Percentiles rank a stretch among this genome's conserved stretches.
These are phyloP conservation scores for Nibea albiflora DNA, from an alignment of 2,113 vertebrate species.

Conservation along the genomic window DNA sequence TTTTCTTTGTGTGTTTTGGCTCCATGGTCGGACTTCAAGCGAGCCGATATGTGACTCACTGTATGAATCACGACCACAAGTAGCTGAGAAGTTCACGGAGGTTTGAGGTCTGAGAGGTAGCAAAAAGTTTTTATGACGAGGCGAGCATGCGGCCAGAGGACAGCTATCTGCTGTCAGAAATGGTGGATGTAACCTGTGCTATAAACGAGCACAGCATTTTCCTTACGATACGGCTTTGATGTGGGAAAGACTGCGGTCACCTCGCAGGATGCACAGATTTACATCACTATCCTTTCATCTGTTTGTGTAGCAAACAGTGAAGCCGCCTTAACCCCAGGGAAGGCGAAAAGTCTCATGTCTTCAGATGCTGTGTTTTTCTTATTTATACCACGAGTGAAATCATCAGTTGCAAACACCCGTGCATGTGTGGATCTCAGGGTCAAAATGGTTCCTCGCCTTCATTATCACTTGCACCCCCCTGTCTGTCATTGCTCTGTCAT, in stretches of 20 bases:
- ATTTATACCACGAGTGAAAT: background rate
- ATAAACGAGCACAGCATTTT: background rate
- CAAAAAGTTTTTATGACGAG: background rate
- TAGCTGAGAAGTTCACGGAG: background rate
- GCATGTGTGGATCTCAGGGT: background rate
- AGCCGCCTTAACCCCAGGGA: background rate
- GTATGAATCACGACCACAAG: constrained; percentile 5
- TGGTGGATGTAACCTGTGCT: background rate
- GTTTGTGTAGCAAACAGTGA: background rate
- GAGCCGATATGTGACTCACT: background rate
- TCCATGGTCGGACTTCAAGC: background rate
- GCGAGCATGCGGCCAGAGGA: background rate
- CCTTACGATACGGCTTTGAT: background rate
- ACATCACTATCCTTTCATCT: background rate
- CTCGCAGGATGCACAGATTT: background rate
- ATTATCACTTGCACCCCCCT: background rate
- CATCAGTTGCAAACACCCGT: background rate
- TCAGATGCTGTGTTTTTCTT: background rate
- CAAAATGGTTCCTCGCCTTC: background rate
- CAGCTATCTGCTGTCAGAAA: background rate
- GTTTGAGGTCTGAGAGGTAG: background rate
- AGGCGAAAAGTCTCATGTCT: too few species aligned
- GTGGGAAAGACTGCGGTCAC: background rate
- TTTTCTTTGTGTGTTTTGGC: background rate
- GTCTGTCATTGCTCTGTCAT: background rate